phyloP scores from a whole-genome alignment of 2,113 vertebrate species.

The Phylloscopus trochiloides region DNA sequence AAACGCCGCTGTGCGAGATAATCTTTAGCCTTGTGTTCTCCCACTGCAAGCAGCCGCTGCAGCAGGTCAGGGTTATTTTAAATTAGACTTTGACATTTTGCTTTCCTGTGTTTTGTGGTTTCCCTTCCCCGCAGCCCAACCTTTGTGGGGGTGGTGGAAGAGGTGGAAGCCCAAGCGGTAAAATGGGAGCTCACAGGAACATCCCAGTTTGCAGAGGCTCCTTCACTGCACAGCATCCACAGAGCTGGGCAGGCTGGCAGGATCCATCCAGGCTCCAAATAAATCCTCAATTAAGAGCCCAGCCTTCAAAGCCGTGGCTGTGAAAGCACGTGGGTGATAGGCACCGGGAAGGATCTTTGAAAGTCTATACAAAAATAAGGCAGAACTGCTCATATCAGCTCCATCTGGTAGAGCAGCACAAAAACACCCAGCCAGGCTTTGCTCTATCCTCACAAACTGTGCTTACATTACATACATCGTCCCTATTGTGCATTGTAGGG shows the following conservation, averaged over 20 bases:
- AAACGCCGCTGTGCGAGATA: background rate
- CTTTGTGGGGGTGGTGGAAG: background rate
- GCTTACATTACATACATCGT: background rate
- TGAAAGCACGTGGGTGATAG: background rate
- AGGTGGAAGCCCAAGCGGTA: background rate
- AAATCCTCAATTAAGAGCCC: background rate
- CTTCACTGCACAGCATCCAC: background rate
- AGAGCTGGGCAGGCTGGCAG: background rate
- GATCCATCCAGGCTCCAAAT: background rate
- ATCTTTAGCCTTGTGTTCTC: background rate
- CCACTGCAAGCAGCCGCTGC: background rate
- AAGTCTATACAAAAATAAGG: background rate
- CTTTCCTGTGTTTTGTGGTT: background rate
- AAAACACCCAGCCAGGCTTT: background rate
- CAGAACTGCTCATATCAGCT: background rate
- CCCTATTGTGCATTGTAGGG: conserved; percentile 48
- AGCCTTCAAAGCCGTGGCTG: background rate
- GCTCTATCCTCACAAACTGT: background rate
- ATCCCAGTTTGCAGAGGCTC: background rate
- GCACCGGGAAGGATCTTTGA: background rate
- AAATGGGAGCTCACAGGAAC: background rate
- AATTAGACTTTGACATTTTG: background rate
- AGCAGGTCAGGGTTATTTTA: background rate
- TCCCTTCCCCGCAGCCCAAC: background rate
- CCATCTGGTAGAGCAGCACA: background rate